These are phyloP conservation scores for Mormyrus lacerda DNA, from an alignment of 2,113 vertebrate genomes.

Conservation along the genomic window DNA sequence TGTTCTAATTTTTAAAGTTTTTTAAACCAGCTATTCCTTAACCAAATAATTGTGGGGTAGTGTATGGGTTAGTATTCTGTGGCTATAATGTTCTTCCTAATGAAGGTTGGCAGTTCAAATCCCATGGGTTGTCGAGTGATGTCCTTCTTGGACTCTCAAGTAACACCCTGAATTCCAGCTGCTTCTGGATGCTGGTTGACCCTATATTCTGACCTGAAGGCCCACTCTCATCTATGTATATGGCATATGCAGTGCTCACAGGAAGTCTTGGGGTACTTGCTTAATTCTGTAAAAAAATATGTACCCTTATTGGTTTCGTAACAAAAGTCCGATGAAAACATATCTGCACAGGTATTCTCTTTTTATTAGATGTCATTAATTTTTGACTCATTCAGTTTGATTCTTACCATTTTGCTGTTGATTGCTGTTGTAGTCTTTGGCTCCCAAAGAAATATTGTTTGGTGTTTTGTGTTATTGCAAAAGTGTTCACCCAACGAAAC, in stretches of 20 bases:
- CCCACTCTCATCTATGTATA: not conserved
- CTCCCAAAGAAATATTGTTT: not conserved
- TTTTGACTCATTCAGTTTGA: not conserved
- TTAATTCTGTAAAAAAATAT: not conserved
- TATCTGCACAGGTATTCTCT: not conserved
- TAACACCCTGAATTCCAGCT: not conserved
- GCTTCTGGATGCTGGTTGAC: not conserved
- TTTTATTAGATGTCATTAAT: not conserved
- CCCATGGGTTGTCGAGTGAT: not conserved
- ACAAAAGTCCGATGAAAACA: not conserved
- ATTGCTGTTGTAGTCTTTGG: not conserved
- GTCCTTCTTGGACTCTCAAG: not conserved
- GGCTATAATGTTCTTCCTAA: too few species aligned
- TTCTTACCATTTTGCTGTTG: not conserved
- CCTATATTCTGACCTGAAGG: not conserved
- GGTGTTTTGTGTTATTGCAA: not conserved
- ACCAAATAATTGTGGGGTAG: not conserved
- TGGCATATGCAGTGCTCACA: not conserved
- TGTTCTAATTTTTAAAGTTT: not conserved
- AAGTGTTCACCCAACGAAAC: not conserved
- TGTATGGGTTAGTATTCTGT: not conserved
- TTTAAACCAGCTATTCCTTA: not conserved
- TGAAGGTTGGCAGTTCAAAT: not conserved
- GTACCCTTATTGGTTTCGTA: not conserved
- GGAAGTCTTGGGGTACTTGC: not conserved